Evolutionary conservation across 2,888 invertebrate species (phyloP).

Genomic region (Coremacera marginata): DNA sequence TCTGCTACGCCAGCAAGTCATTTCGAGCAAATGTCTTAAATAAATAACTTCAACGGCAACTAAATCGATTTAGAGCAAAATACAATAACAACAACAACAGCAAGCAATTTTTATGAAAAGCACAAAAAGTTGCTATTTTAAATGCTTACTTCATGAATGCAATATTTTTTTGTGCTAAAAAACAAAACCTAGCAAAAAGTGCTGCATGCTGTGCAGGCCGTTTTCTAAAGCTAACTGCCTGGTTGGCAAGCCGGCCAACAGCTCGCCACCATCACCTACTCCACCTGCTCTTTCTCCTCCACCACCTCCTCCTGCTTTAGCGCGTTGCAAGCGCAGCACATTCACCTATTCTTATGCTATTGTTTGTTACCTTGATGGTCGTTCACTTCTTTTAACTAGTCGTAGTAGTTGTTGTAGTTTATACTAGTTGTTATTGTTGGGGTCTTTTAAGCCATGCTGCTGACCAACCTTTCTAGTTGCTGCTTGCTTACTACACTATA

Average conservation of each 20-base stretch:
- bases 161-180: background rate
- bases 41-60: conserved; percentile 5
- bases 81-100: background rate
- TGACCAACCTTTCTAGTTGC: conserved; percentile 20
- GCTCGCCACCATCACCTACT: background rate
- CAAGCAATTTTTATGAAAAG: background rate
- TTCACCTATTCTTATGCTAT: conserved; percentile 4
- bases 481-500: background rate
- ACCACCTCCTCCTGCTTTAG: background rate
- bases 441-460: conserved; percentile 1
- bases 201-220: background rate
- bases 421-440: background rate
- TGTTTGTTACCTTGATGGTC: conserved; percentile 27
- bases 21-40: background rate
- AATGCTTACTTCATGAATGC: background rate
- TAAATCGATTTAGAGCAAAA: background rate
- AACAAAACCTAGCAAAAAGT: background rate
- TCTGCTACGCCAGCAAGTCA: background rate
- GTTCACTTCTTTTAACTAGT: conserved; percentile 13
- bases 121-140: background rate
- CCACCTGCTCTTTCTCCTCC: background rate
- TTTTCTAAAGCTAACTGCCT: background rate
- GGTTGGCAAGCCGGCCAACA: background rate
- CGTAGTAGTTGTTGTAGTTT: background rate
- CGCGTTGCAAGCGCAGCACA: background rate